These are phyloP conservation scores for Crenichthys baileyi DNA, from an alignment of 2,797 vertebrate genomes.

Conservation along the genomic window DNA sequence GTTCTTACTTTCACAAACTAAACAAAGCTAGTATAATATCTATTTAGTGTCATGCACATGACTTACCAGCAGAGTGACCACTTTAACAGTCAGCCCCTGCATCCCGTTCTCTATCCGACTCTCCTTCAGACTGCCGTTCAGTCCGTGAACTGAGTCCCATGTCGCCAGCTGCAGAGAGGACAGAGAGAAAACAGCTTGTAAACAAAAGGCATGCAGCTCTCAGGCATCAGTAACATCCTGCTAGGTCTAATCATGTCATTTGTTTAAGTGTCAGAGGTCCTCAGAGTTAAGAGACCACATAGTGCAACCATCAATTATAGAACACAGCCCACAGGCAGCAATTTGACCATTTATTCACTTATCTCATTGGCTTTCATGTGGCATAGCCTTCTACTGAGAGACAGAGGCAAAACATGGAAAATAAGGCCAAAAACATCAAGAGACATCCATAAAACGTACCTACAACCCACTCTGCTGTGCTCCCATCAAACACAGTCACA, in stretches of 20 bases:
- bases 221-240: neutral
- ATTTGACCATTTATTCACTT: constrained; percentile 17
- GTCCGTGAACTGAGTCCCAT: constrained; percentile 92
- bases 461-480: neutral
- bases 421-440: neutral
- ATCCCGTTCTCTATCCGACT: constrained; percentile 94
- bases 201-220: neutral
- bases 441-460: neutral
- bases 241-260: neutral
- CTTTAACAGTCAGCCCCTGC: constrained; percentile 94
- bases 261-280: constrained; percentile 12
- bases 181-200: neutral
- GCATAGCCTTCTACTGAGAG: constrained; percentile 1
- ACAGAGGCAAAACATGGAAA: constrained; percentile 11
- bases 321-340: neutral
- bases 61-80: constrained; percentile 95
- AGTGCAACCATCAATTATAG: constrained; percentile 5
- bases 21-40: neutral
- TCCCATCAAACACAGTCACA: neutral
- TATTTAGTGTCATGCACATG: too few relatives aligned
- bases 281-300: neutral
- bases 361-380: constrained; percentile 14
- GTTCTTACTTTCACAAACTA: neutral
- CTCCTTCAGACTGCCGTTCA: constrained; percentile 96
- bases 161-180: constrained; percentile 85